Percentiles rank a stretch among this genome's conserved stretches.
Evolutionary conservation across 2,888 invertebrate species (phyloP).

Genomic region (Drosophila fungiperda): DNA sequence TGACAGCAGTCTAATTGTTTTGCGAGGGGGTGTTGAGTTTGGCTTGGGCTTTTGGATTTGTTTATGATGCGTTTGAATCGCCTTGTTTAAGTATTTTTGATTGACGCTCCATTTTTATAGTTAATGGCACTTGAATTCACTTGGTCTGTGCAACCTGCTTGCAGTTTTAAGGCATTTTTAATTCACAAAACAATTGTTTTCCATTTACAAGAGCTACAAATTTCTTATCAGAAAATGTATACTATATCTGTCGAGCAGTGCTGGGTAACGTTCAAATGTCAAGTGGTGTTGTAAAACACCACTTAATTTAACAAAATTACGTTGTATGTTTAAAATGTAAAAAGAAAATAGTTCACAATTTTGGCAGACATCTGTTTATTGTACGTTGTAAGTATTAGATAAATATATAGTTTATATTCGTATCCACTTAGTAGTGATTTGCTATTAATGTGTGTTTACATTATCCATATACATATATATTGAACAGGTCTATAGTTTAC

Average conservation of each 20-base stretch:
- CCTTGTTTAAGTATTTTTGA: constrained; percentile 54
- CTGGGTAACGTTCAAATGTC: constrained; percentile 1
- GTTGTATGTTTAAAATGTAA: constrained; percentile 4
- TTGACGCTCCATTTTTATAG: constrained; percentile 54
- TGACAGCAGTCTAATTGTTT: constrained; percentile 15
- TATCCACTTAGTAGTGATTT: constrained; percentile 28
- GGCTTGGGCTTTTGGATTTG: constrained; percentile 28
- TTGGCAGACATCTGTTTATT: constrained; percentile 24
- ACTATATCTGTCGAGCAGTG: constrained; percentile 45
- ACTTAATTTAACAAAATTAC: constrained; percentile 3
- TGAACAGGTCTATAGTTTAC: constrained; percentile 27
- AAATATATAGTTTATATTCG: constrained; percentile 41
- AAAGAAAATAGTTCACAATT: not conserved
- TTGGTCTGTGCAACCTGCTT: constrained; percentile 34
- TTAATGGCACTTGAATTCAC: constrained; percentile 49
- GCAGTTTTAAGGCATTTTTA: constrained; percentile 63
- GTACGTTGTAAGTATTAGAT: constrained; percentile 33
- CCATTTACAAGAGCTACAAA: constrained; percentile 40
- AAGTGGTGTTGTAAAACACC: constrained; percentile 22
- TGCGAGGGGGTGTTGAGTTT: constrained; percentile 7
- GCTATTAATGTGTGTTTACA: constrained; percentile 14
- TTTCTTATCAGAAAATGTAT: constrained; percentile 74
- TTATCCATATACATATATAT: constrained; percentile 31
- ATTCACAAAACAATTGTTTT: constrained; percentile 54
- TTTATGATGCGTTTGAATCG: constrained; percentile 21